Conservation (phyloP, 2,797 vertebrate species). For the Hippoglossus hippoglossus region DNA sequence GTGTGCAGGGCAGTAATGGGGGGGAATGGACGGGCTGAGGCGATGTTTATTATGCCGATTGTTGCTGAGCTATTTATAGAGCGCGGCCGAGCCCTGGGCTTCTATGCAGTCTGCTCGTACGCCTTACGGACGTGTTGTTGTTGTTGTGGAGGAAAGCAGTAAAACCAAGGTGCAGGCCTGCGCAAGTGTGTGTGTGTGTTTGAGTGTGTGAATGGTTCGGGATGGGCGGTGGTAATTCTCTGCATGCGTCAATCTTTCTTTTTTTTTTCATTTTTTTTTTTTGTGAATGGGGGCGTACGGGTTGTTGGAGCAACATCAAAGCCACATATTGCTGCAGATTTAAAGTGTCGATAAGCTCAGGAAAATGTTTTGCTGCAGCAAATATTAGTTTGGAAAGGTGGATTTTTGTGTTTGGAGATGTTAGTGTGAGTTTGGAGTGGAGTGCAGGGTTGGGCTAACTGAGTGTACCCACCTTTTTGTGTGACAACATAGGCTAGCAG, state of each 20-base stretch:
- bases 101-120: conserved; percentile 16
- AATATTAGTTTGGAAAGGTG: neutral
- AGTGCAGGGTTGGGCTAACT: conserved; percentile 1
- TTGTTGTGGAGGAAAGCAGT: conserved; percentile 11
- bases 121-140: conserved; percentile 1
- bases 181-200: conserved; percentile 51
- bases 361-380: neutral
- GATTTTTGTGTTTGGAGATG: neutral
- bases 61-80: conserved; percentile 82
- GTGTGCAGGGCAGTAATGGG: conserved; percentile 49
- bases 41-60: conserved; percentile 79
- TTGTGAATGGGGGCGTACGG: conserved; percentile 83
- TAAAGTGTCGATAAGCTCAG: neutral
- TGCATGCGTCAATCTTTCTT: conserved; percentile 82
- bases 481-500: neutral
- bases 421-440: conserved; percentile 13
- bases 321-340: neutral
- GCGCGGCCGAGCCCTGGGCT: conserved; percentile 46
- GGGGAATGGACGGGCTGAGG: conserved; percentile 9
- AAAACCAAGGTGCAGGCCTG: conserved; percentile 51
- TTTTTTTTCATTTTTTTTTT: conserved; percentile 81
- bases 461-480: neutral
- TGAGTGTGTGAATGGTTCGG: conserved; percentile 75
- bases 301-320: conserved; percentile 34
- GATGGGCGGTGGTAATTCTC: conserved; percentile 82